Conservation (phyloP, 2,888 invertebrate genomes). For the Ryuthela nishihirai region DNA sequence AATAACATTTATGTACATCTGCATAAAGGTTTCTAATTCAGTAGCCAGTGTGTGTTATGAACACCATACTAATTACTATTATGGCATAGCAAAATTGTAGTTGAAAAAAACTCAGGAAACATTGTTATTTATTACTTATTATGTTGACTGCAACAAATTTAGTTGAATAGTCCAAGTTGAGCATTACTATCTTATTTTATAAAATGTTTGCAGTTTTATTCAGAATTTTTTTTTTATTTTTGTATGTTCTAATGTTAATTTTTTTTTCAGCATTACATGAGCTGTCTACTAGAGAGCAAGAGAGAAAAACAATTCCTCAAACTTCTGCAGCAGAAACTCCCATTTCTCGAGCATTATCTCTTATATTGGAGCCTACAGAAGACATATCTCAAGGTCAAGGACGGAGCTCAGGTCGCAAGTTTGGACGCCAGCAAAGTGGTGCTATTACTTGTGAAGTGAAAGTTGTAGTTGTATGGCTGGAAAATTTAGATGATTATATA, state of each 20-base stretch:
- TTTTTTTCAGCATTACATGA: neutral
- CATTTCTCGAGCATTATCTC: conserved; percentile 46
- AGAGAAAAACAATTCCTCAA: conserved; percentile 26
- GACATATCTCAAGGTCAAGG: conserved; percentile 21
- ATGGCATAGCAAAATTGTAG: no score
- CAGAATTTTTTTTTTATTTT: neutral
- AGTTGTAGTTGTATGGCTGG: conserved; percentile 92
- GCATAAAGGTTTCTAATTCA: no score
- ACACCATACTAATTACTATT: no score
- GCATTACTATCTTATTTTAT: no score
- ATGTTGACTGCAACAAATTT: no score
- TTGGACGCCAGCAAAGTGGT: conserved; percentile 32
- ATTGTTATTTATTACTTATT: no score
- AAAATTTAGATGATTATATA: conserved; percentile 88
- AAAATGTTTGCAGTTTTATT: neutral
- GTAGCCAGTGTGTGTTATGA: no score
- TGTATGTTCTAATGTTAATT: neutral
- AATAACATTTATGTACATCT: no score
- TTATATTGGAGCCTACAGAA: conserved; percentile 46
- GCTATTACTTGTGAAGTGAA: conserved; percentile 58
- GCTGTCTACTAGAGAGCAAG: conserved; percentile 4
- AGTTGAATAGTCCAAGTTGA: no score
- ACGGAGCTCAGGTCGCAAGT: conserved; percentile 40
- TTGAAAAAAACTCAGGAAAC: no score
- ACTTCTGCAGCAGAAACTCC: conserved; percentile 21